A percentile compares a stretch with the other conserved stretches of the same genome.
Evolutionary conservation across 1,140 invertebrate genomes (phyloP).

Genomic region (Rhagoletis zephyria): DNA sequence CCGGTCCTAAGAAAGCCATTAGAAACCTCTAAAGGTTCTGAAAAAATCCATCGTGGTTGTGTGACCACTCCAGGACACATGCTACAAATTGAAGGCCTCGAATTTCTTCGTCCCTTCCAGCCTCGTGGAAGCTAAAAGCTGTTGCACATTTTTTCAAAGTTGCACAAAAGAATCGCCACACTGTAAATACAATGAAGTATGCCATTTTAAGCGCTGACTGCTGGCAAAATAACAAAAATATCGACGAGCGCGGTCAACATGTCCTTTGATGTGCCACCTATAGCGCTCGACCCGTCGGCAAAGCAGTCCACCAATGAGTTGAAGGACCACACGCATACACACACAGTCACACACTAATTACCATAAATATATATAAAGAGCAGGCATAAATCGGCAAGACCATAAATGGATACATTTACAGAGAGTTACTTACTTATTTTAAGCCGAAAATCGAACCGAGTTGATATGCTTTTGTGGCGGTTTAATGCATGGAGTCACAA

Average conservation of each 20-base stretch:
- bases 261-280: background rate
- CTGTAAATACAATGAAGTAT: constrained; percentile 8
- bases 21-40: no score
- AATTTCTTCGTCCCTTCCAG: no score
- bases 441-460: constrained; percentile 49
- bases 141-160: background rate
- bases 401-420: constrained; percentile 44
- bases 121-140: background rate
- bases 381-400: background rate
- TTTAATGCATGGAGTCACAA: constrained; percentile 7
- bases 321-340: background rate
- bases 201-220: background rate
- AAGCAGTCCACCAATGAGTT: background rate
- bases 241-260: background rate
- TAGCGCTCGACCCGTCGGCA: background rate
- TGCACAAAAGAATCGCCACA: background rate
- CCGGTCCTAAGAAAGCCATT: no score
- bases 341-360: background rate
- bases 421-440: constrained; percentile 29
- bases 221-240: background rate
- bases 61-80: no score
- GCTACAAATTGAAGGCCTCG: no score
- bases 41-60: no score
- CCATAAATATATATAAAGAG: background rate
- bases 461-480: constrained; percentile 39